Percentiles rank a stretch among this genome's conserved stretches.
Evolutionary conservation across 2,113 vertebrate species (phyloP).

Genomic region (Dunckerocampus dactyliophorus): DNA sequence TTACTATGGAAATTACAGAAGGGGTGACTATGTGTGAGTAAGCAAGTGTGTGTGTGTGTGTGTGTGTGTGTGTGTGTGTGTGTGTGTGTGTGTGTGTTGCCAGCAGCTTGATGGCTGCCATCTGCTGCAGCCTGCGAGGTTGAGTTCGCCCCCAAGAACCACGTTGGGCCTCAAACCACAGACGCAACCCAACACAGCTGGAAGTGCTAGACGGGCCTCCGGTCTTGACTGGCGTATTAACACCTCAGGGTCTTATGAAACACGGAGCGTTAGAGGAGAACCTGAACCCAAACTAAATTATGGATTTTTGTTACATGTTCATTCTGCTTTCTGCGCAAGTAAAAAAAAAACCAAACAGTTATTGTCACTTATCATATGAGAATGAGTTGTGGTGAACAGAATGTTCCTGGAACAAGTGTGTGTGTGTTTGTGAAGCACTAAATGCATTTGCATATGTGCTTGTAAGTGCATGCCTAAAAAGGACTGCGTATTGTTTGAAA

Average conservation of each 20-base stretch:
- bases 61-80: conserved; percentile 22
- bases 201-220: conserved; percentile 57
- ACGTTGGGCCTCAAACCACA: conserved; percentile 64
- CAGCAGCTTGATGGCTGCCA: conserved; percentile 66
- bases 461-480: not conserved
- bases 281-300: conserved; percentile 12
- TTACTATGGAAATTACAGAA: conserved; percentile 65
- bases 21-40: conserved; percentile 42
- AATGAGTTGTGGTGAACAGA: conserved; percentile 57
- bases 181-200: conserved; percentile 61
- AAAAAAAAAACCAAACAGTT: conserved; percentile 27
- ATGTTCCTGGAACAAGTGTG: conserved; percentile 57
- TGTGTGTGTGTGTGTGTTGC: conserved; percentile 27
- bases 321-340: conserved; percentile 22
- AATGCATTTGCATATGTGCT: conserved; percentile 6
- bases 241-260: conserved; percentile 46
- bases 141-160: conserved; percentile 60
- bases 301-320: conserved; percentile 26
- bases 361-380: conserved; percentile 51
- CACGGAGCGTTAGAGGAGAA: conserved; percentile 25
- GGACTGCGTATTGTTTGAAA: not conserved
- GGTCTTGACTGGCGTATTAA: conserved; percentile 56
- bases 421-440: conserved; percentile 20
- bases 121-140: conserved; percentile 62
- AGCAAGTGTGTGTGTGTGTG: conserved; percentile 14